Conservation (phyloP, 2,113 vertebrate genomes). For the Lates calcarifer region DNA sequence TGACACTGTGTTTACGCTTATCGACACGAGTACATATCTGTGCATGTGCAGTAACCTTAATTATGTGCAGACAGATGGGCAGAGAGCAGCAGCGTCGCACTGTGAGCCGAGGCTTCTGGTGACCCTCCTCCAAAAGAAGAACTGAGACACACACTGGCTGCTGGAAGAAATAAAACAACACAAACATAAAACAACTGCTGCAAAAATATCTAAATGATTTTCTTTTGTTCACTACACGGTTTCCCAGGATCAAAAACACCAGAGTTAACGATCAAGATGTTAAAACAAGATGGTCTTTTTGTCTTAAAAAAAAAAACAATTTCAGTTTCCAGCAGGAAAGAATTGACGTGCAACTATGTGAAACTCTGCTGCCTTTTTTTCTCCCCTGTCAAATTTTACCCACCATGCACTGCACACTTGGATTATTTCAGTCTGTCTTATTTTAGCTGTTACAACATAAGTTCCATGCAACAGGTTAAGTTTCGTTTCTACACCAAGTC, state of each 20-base stretch:
- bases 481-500: too few relatives aligned
- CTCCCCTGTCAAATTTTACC: neutral
- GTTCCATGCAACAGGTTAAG: neutral
- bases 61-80: neutral
- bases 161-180: neutral
- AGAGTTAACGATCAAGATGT: too few relatives aligned
- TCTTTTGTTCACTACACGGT: too few relatives aligned
- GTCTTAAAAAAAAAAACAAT: too few relatives aligned
- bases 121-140: too few relatives aligned
- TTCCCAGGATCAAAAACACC: too few relatives aligned
- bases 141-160: too few relatives aligned
- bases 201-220: too few relatives aligned
- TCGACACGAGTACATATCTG: too few relatives aligned
- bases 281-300: neutral
- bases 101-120: neutral
- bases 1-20: neutral
- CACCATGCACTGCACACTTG: neutral
- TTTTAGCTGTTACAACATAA: neutral
- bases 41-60: slow-evolving; percentile 1
- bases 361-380: neutral
- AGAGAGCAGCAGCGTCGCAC: neutral
- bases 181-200: too few relatives aligned
- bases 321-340: neutral
- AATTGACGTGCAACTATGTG: neutral
- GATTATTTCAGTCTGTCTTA: neutral